These are phyloP conservation scores for Cromileptes altivelis DNA, from an alignment of 2,113 vertebrate genomes.

Conservation along the genomic window DNA sequence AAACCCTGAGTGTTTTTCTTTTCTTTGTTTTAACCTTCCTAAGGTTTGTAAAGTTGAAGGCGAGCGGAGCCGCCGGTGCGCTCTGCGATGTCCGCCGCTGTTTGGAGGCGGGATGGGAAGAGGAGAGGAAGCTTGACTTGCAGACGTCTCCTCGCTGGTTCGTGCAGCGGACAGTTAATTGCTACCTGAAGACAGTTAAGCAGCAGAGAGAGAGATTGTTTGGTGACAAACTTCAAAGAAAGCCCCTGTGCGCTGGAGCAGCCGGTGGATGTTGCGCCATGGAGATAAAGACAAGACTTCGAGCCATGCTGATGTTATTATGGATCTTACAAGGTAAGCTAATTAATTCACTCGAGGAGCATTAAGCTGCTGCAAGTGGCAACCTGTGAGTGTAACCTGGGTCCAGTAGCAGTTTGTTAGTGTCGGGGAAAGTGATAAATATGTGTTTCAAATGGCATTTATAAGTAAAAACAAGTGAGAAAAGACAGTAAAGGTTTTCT, in stretches of 20 bases:
- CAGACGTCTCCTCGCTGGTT: conserved; percentile 15
- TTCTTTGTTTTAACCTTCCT: neutral
- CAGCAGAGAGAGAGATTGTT: neutral
- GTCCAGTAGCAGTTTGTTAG: neutral
- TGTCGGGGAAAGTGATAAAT: neutral
- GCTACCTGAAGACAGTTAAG: conserved; percentile 52
- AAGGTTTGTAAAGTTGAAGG: neutral
- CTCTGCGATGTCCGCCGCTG: conserved; percentile 47
- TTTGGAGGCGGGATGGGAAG: conserved; percentile 36
- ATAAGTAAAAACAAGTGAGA: neutral
- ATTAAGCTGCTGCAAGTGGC: conserved; percentile 13
- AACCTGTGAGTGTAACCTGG: too few relatives aligned
- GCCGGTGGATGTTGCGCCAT: conserved; percentile 79
- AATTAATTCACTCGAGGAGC: conserved; percentile 38
- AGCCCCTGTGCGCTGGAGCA: conserved; percentile 41
- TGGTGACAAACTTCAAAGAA: conserved; percentile 43
- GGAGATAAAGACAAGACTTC: conserved; percentile 71
- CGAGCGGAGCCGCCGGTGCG: conserved; percentile 17
- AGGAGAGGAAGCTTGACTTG: conserved; percentile 19
- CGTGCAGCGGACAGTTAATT: conserved; percentile 37
- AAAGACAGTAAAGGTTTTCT: neutral
- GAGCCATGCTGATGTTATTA: conserved; percentile 69
- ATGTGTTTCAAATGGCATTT: neutral
- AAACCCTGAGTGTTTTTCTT: neutral
- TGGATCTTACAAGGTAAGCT: conserved; percentile 81